Evolutionary conservation across 2,113 vertebrate genomes (phyloP).

Genomic region (Bos javanicus): DNA sequence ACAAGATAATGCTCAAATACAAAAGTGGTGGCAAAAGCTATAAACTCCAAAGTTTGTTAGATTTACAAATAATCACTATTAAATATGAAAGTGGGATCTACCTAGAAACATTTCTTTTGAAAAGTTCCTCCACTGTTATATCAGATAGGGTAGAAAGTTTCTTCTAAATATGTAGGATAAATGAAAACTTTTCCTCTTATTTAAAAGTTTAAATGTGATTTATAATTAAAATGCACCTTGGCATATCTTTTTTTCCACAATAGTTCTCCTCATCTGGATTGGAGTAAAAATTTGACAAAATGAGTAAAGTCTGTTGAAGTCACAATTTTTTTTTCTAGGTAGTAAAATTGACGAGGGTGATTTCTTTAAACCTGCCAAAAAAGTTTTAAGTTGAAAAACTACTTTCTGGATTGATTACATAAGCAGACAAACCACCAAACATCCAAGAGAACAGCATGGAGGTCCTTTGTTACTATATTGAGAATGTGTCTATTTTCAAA

Average conservation of each 20-base stretch:
- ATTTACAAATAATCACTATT: constrained; percentile 17
- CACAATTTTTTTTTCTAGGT: background rate
- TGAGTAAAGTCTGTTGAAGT: background rate
- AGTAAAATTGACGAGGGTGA: background rate
- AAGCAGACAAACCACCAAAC: background rate
- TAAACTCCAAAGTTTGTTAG: background rate
- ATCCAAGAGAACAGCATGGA: background rate
- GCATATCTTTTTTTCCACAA: background rate
- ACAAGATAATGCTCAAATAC: background rate
- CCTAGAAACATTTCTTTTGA: background rate
- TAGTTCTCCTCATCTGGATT: background rate
- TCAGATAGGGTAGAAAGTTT: background rate
- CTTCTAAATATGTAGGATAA: background rate
- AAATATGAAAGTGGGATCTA: background rate
- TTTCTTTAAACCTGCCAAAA: background rate
- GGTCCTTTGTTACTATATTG: background rate
- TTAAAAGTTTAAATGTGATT: background rate
- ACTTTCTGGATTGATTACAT: background rate
- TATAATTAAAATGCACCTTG: background rate
- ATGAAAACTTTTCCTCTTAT: background rate
- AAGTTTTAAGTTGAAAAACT: background rate
- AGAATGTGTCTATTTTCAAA: constrained; percentile 20
- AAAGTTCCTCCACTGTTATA: background rate
- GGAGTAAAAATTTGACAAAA: constrained; percentile 5
- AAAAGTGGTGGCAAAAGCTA: background rate